Evolutionary conservation across 2,797 vertebrate genomes (phyloP), one percentile per base, ranked within the genome.

Genomic region (Capromys pilorides): DNA sequence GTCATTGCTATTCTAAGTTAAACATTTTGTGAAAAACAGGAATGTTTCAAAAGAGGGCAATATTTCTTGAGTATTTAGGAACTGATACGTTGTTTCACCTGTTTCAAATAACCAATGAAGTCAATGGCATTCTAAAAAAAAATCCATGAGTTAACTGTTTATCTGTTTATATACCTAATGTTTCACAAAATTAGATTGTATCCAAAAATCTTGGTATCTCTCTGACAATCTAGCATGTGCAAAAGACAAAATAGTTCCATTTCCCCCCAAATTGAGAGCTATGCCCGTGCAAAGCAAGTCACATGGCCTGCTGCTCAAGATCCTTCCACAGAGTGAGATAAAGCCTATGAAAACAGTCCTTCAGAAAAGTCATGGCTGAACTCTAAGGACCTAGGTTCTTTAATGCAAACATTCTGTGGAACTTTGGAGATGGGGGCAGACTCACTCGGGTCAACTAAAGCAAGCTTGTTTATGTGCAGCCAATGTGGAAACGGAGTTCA

Each of bases 321-420:
- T 80, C 91, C 51, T 96, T 91, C 90, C 85, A 89, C 39, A 81
- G 94, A 96, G 96, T 90, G 90, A 96, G 97, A 97, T 97, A 96
- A 96, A 93, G 91, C 73, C 95, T 95, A 95, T 84, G 85, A 94
- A 97, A 95, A 97, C 90, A 97, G 88, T 21, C 59, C 83, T 93
- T 95, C 69, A 81, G 78, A 79, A 86, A 95, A 94, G 97, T 97
- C 96, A 97, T 88, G 97, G 95, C 93, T 97, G 97, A 97, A 97
- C 97, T 96, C 93, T 91, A 93, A 95, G 67, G 91, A 96, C 95
- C 94, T 93, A 84, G 80, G 88, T 96, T 94, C 86, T 91, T 97
- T 97, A 97, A 97, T 97, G 90, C 54, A 81, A 97, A 97, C 97
- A 97, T 96, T 86, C 75, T 97, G 97, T 94, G 93, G 80, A 73